These are phyloP conservation scores for Numenius phaeopus DNA, from an alignment of 2,797 vertebrate genomes.

Conservation along the genomic window DNA sequence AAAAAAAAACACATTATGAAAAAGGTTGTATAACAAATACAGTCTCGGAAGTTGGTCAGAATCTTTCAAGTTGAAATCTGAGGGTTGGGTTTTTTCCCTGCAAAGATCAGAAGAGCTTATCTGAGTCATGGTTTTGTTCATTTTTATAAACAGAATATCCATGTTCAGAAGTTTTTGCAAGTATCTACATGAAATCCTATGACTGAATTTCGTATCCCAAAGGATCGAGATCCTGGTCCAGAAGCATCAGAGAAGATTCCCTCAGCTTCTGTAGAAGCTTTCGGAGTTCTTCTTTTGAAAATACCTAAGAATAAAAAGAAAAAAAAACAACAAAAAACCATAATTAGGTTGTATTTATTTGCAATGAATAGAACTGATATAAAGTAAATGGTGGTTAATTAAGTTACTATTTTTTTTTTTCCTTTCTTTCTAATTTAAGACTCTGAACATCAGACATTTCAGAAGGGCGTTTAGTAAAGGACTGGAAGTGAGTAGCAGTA, in stretches of 20 bases:
- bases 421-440: background rate
- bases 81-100: background rate
- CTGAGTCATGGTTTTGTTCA: background rate
- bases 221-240: conserved; percentile 92
- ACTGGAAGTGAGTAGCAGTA: background rate
- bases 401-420: background rate
- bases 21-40: conserved; percentile 53
- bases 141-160: conserved; percentile 33
- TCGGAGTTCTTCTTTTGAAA: conserved; percentile 92
- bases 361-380: background rate
- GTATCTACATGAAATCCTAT: conserved; percentile 50
- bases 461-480: background rate
- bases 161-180: background rate
- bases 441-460: background rate
- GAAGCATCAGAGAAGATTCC: conserved; percentile 92
- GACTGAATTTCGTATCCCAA: conserved; percentile 93
- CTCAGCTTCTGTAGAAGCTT: conserved; percentile 91
- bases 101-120: background rate
- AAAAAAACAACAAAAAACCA: background rate
- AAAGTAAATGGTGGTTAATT: background rate
- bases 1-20: conserved; percentile 6
- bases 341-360: background rate
- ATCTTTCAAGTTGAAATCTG: conserved; percentile 52
- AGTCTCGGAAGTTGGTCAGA: background rate
- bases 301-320: conserved; percentile 83